A percentile compares a stretch with the other conserved stretches of the same genome.
These are phyloP conservation scores for Drosophila pandora DNA, from an alignment of 1,140 invertebrate species.

Conservation along the genomic window DNA sequence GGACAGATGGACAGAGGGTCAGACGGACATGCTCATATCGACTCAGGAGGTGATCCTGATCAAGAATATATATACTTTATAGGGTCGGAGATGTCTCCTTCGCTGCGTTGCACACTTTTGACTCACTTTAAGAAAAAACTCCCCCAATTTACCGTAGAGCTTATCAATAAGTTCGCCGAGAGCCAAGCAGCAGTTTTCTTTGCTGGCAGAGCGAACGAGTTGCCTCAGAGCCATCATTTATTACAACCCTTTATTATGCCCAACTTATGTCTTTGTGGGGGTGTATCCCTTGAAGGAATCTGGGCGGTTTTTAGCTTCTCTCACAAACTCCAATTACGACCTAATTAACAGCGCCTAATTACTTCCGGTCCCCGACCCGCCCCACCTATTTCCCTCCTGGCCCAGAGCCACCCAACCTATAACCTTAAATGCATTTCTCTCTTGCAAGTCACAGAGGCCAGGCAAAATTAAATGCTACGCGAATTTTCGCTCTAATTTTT, in stretches of 20 bases:
- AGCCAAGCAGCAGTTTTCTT: conserved; percentile 9
- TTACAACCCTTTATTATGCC: conserved; percentile 11
- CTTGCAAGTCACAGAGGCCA: conserved; percentile 51
- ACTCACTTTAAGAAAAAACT: neutral
- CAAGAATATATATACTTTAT: too few species aligned
- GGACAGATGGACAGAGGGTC: too few species aligned
- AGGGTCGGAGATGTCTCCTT: too few species aligned
- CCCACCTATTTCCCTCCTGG: neutral
- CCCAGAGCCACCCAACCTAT: conserved; percentile 6
- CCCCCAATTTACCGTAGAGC: neutral
- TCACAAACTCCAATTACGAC: conserved; percentile 47
- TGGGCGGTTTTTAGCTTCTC: conserved; percentile 2
- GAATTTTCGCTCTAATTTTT: conserved; percentile 14
- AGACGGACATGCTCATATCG: too few species aligned
- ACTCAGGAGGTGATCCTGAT: too few species aligned
- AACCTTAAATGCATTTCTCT: conserved; percentile 51
- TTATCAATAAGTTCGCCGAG: neutral
- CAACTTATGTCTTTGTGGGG: conserved; percentile 33
- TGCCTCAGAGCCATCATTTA: conserved; percentile 24
- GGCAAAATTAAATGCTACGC: conserved; percentile 61
- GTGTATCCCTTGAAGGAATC: conserved; percentile 14
- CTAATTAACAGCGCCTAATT: conserved; percentile 54
- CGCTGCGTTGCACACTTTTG: neutral
- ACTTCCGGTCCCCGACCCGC: conserved; percentile 22
- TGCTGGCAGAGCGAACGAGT: neutral